Base-by-base conservation (phyloP, 2,888 invertebrate genomes). In the Andrena haemorrhoa region DNA sequence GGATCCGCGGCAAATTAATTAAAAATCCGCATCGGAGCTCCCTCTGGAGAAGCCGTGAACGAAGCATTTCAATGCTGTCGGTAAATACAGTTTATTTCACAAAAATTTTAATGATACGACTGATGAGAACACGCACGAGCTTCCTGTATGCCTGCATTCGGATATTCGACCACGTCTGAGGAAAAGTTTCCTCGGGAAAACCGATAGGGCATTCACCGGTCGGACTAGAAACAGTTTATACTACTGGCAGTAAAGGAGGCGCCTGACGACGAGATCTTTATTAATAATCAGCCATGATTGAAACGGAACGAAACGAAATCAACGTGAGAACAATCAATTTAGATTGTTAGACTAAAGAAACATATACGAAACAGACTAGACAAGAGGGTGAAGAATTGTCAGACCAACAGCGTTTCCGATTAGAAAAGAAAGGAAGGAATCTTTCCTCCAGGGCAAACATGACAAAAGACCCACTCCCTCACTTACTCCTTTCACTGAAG, bases 61-160 rank as follows among this genome's bases (percentile, higher is more conserved):
- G 29, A 85, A 71, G 63, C 51, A 26, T 71, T 71, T 49, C 16
- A 71, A 41, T 72, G 53, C 83, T 56, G 85, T 85, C 85, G 85
- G 83, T 86, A 86, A 86, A 83, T 76, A 74, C 49, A 61, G 69
- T 1, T 61, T 63, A 29, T 12, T 61, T 64, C 5, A 23, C 6
- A 16, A 47, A 71, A 71, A 53, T 65, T 26, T 1, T 20, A 12
- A 56, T 26, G 31, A 26, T 51, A 26, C 26, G 12, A 58, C 56
- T 23, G 56, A 20, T 10, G n/a, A 7, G 26, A 1, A 2, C 4
- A 35, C 12, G 31, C 8, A 10, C 51, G 10, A 26, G 16, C 23
- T 7, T 58, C 6, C 35, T 8, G 2, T 8, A 7, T 41, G 12
- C 2, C 8, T 6, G 8, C 47, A 20, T 35, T n/a, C 8, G 16